phyloP scores from a whole-genome alignment of 2,797 vertebrate species.

The Helarctos malayanus region DNA sequence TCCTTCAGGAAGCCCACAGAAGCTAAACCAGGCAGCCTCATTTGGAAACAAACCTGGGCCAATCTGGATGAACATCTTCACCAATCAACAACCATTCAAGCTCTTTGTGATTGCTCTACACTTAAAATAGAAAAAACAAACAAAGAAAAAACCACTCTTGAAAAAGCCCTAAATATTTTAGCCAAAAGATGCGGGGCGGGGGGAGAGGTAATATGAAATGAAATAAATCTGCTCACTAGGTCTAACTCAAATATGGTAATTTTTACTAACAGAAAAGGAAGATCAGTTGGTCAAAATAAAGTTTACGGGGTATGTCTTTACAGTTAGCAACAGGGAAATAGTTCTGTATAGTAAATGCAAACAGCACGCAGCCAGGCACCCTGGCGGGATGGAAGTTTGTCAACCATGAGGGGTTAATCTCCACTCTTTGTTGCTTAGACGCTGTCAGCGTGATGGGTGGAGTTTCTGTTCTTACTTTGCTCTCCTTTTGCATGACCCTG shows the following conservation, averaged over 20 bases:
- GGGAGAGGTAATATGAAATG: background rate
- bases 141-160: background rate
- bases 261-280: background rate
- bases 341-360: background rate
- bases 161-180: slow-evolving; percentile 39
- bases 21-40: slow-evolving; percentile 74
- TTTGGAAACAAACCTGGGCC: slow-evolving; percentile 78
- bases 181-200: background rate
- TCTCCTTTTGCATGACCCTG: background rate
- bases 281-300: background rate
- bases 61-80: background rate
- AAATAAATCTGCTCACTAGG: slow-evolving; percentile 22
- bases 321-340: background rate
- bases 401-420: background rate
- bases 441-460: background rate
- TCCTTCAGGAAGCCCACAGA: slow-evolving; percentile 84
- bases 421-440: background rate
- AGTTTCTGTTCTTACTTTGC: background rate
- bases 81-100: slow-evolving; percentile 22
- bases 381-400: background rate
- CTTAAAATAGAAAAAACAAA: background rate
- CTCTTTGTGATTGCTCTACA: background rate
- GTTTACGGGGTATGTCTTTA: background rate
- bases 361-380: background rate
- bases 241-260: slow-evolving; percentile 77